Percentiles rank a stretch among this genome's conserved stretches.
Conservation (phyloP, 2,888 invertebrate species). For the Loripinus fragilis region DNA sequence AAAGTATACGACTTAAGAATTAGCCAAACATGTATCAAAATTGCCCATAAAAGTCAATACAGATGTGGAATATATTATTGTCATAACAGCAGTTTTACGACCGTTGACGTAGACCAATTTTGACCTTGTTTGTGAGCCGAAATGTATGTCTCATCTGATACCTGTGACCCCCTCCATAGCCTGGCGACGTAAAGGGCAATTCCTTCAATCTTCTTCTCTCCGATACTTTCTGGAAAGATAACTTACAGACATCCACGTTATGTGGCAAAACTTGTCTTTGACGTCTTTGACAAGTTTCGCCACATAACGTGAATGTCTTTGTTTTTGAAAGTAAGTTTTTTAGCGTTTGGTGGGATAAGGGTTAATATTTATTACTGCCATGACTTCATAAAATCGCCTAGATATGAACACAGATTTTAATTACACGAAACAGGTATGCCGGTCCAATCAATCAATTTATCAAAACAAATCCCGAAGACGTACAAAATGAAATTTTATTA, state of each 20-base stretch:
- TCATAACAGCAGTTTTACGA: neutral
- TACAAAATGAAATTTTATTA: too few relatives aligned
- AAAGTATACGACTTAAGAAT: neutral
- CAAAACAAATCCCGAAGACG: neutral
- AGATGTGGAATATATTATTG: constrained; percentile 10
- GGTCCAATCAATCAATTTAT: neutral
- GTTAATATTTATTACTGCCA: constrained; percentile 2
- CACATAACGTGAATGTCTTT: too few relatives aligned
- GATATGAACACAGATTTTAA: neutral
- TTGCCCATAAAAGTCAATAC: constrained; percentile 1
- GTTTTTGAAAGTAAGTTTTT: too few relatives aligned
- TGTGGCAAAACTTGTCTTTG: too few relatives aligned
- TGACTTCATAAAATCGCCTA: neutral
- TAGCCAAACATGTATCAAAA: constrained; percentile 7
- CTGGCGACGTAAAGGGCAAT: too few relatives aligned
- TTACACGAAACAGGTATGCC: neutral
- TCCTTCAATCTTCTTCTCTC: too few relatives aligned
- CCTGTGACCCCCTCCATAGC: too few relatives aligned
- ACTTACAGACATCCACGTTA: too few relatives aligned
- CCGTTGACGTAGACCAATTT: neutral
- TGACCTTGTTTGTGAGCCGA: constrained; percentile 8
- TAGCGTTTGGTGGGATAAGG: too few relatives aligned
- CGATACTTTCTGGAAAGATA: too few relatives aligned
- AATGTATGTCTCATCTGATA: constrained; percentile 11
- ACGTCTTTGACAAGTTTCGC: too few relatives aligned